These are phyloP conservation scores for Himantopus leucocephalus DNA, from an alignment of 2,113 vertebrate genomes.

Conservation along the genomic window DNA sequence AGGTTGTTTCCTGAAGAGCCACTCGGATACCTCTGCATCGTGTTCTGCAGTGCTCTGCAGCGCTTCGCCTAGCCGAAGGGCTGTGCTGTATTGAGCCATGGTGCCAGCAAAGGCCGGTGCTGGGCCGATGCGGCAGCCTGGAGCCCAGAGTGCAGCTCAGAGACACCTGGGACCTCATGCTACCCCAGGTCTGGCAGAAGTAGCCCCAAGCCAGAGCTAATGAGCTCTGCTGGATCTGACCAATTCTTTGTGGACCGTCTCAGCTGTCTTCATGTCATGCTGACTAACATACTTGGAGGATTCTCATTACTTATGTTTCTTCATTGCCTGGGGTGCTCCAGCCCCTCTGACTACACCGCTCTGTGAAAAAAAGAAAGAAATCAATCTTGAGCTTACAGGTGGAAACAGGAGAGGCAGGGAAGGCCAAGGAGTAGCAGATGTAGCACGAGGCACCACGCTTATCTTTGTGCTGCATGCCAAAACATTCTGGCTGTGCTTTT, in stretches of 20 bases:
- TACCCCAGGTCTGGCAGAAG: conserved; percentile 36
- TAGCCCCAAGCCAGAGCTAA: conserved; percentile 64
- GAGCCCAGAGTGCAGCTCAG: background rate
- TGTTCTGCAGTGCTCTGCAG: background rate
- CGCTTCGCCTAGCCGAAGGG: background rate
- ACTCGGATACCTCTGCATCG: rapidly evolving
- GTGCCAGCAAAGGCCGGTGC: background rate
- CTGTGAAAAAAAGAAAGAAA: background rate
- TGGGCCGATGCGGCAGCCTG: background rate
- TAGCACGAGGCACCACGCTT: background rate
- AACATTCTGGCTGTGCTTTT: conserved; percentile 5
- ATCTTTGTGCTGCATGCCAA: background rate
- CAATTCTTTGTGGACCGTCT: conserved; percentile 34
- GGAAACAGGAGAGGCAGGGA: background rate
- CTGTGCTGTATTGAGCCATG: background rate
- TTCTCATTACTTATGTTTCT: conserved; percentile 61
- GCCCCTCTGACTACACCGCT: background rate
- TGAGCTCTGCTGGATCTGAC: conserved; percentile 61
- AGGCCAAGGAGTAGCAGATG: conserved; percentile 9
- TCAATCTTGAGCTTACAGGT: conserved; percentile 40
- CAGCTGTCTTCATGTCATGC: conserved; percentile 53
- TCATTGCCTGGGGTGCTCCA: conserved; percentile 58
- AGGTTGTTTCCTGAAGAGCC: background rate
- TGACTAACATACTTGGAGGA: conserved; percentile 32
- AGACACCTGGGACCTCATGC: background rate